A percentile compares a stretch with the other conserved stretches of the same genome.
These are phyloP conservation scores for Macrochelys suwanniensis DNA, from an alignment of 2,797 vertebrate species.

Conservation along the genomic window DNA sequence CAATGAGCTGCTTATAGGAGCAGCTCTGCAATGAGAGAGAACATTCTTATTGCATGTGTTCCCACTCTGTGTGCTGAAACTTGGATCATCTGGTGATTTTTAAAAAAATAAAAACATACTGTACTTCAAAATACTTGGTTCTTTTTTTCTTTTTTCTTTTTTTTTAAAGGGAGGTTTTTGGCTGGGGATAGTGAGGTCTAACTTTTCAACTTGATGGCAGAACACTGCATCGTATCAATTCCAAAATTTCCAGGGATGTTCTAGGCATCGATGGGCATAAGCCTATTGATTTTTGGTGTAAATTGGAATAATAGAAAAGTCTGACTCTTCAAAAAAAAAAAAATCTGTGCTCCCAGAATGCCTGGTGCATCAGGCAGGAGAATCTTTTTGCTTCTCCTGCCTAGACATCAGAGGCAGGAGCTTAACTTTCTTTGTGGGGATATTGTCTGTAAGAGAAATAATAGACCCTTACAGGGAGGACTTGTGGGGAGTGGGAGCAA, in stretches of 20 bases:
- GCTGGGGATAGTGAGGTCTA: neutral
- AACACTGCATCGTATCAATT: neutral
- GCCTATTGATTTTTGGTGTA: neutral
- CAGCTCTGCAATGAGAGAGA: neutral
- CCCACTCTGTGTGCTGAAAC: neutral
- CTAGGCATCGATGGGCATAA: neutral
- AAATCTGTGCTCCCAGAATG: neutral
- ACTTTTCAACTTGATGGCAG: neutral
- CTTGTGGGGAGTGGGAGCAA: neutral
- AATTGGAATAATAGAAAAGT: neutral
- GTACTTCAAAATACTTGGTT: no score
- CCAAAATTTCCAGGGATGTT: neutral
- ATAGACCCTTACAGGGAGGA: neutral
- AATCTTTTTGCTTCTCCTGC: neutral
- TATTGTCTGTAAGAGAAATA: neutral
- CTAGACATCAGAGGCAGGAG: neutral
- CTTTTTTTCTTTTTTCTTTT: no score
- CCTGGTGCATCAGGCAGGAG: neutral
- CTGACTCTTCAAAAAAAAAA: neutral
- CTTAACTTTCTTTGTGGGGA: neutral
- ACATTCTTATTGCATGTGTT: neutral
- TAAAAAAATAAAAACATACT: neutral
- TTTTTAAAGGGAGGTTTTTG: neutral
- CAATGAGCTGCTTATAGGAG: neutral
- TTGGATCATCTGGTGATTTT: neutral